Evolutionary conservation across 2,888 invertebrate genomes (phyloP).

Genomic region (Rotaria sp.): DNA sequence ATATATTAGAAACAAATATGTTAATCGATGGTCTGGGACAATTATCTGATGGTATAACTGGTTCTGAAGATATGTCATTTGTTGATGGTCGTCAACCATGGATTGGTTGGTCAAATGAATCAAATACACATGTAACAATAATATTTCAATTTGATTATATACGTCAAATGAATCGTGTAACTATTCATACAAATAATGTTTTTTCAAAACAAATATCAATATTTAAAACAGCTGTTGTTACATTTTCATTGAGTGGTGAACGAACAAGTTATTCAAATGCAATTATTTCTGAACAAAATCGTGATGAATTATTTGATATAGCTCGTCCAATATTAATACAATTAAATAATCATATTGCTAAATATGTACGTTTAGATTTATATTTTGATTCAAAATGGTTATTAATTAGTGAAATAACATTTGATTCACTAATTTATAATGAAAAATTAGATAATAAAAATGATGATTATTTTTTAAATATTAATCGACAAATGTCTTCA

Average conservation of each 20-base stretch:
- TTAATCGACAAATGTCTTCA: background rate
- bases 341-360: conserved; percentile 72
- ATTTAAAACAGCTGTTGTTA: conserved; percentile 71
- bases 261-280: conserved; percentile 69
- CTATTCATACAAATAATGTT: conserved; percentile 73
- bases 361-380: conserved; percentile 70
- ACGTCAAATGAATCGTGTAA: conserved; percentile 74
- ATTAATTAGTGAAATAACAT: conserved; percentile 78
- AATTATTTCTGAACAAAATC: conserved; percentile 62
- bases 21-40: conserved; percentile 74
- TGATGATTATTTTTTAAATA: background rate
- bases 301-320: conserved; percentile 70
- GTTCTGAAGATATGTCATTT: background rate
- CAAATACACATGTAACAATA: conserved; percentile 63
- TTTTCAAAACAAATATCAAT: conserved; percentile 76
- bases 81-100: background rate
- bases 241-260: conserved; percentile 70
- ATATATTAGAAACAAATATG: conserved; percentile 54
- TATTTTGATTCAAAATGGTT: conserved; percentile 75
- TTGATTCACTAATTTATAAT: conserved; percentile 65
- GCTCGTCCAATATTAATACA: conserved; percentile 74
- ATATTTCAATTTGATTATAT: conserved; percentile 79
- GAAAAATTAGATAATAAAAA: background rate
- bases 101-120: conserved; percentile 68
- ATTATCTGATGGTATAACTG: conserved; percentile 66